Conservation (phyloP, 2,113 vertebrate genomes). For the Pithys albifrons region DNA sequence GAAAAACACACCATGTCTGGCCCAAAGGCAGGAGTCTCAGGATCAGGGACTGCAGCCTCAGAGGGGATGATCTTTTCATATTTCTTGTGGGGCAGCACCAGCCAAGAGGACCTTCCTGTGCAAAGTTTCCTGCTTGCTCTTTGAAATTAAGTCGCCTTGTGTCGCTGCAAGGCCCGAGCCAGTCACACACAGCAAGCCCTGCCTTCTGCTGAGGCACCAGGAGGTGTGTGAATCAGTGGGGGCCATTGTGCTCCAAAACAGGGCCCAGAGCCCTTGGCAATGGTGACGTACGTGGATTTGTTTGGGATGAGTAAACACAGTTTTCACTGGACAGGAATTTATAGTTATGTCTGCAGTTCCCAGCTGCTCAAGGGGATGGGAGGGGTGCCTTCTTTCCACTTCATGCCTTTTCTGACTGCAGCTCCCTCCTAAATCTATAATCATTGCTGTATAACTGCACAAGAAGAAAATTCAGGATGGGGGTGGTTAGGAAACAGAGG, state of each 20-base stretch:
- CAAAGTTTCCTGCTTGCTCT: background rate
- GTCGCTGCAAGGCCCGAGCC: background rate
- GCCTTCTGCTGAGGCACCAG: background rate
- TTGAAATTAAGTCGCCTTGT: background rate
- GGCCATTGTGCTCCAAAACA: background rate
- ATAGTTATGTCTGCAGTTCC: background rate
- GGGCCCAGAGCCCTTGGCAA: background rate
- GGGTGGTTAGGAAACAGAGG: background rate
- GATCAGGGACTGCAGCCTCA: background rate
- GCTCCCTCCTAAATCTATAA: background rate
- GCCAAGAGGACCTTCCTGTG: background rate
- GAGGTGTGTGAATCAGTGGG: background rate
- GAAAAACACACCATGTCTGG: background rate
- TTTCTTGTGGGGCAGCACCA: background rate
- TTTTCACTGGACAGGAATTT: conserved; percentile 22
- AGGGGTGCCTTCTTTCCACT: background rate
- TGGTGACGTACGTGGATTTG: background rate
- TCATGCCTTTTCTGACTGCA: background rate
- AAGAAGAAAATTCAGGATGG: background rate
- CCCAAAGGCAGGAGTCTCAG: background rate
- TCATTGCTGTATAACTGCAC: background rate
- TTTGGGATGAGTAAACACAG: conserved; percentile 10
- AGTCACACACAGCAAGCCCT: background rate
- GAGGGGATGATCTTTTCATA: background rate
- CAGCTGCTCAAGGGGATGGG: conserved; percentile 15